Evolutionary conservation across 2,888 invertebrate genomes (phyloP).

Genomic region (Heliconius ethilla): DNA sequence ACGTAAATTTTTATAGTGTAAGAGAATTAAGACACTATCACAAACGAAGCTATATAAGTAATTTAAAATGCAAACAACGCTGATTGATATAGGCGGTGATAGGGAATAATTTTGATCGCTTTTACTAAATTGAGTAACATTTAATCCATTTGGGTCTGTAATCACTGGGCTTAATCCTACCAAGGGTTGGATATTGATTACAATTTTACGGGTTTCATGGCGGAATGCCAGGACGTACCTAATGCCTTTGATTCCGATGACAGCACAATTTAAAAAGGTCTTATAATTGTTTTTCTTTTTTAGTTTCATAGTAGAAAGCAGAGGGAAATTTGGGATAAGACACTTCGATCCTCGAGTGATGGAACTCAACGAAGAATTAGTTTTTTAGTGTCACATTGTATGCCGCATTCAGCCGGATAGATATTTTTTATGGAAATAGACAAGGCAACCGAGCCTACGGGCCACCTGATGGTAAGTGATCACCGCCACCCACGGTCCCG

Average conservation of each 20-base stretch:
- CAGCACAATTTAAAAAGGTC: not conserved
- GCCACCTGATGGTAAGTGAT: too few relatives aligned
- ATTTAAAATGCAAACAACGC: slow-evolving; percentile 18
- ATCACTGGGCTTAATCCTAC: slow-evolving; percentile 41
- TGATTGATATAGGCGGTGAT: slow-evolving; percentile 27
- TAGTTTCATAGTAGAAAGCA: too few relatives aligned
- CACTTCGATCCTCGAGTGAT: too few relatives aligned
- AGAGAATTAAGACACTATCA: not conserved
- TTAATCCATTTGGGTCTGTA: slow-evolving; percentile 47
- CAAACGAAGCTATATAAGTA: not conserved
- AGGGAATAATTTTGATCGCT: slow-evolving; percentile 32
- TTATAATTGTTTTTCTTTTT: not conserved
- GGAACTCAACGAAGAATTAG: too few relatives aligned
- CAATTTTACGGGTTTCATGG: slow-evolving; percentile 38
- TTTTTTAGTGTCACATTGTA: too few relatives aligned
- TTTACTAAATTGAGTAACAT: slow-evolving; percentile 43
- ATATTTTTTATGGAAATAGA: too few relatives aligned
- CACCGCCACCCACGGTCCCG: too few relatives aligned
- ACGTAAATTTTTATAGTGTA: not conserved
- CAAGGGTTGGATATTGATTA: slow-evolving; percentile 42
- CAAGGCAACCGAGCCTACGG: too few relatives aligned
- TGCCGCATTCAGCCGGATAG: too few relatives aligned
- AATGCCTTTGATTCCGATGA: slow-evolving; percentile 1
- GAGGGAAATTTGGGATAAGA: too few relatives aligned
- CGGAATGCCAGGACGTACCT: slow-evolving; percentile 27